Evolutionary conservation across 2,888 invertebrate species (phyloP).

Genomic region (Listrodromus nycthemerus): DNA sequence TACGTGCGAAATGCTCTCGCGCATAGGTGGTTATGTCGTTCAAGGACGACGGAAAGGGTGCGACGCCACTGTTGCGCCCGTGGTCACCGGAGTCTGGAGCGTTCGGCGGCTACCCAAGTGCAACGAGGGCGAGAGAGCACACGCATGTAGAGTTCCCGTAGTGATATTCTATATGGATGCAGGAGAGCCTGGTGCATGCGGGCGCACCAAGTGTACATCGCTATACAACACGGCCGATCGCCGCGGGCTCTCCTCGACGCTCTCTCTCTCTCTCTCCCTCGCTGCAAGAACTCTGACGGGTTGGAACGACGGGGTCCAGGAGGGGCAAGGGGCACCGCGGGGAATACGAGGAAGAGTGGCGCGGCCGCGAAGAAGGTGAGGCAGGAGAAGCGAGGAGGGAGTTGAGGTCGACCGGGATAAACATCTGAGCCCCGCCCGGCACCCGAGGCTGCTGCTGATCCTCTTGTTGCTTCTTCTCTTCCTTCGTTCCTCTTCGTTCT

Average conservation of each 20-base stretch:
- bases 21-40: slow-evolving; percentile 61
- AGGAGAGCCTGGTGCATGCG: slow-evolving; percentile 45
- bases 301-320: slow-evolving; percentile 71
- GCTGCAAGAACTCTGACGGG: slow-evolving; percentile 74
- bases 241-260: slow-evolving; percentile 55
- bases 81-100: slow-evolving; percentile 49
- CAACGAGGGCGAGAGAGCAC: slow-evolving; percentile 72
- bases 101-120: slow-evolving; percentile 70
- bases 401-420: slow-evolving; percentile 84
- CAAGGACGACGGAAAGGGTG: slow-evolving; percentile 70
- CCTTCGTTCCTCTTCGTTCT: slow-evolving; percentile 64
- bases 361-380: slow-evolving; percentile 67
- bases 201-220: slow-evolving; percentile 60
- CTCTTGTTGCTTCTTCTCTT: slow-evolving; percentile 68
- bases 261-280: slow-evolving; percentile 62
- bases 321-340: slow-evolving; percentile 74
- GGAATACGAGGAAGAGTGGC: slow-evolving; percentile 63
- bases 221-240: slow-evolving; percentile 53
- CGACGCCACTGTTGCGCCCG: slow-evolving; percentile 78
- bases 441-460: slow-evolving; percentile 81
- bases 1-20: slow-evolving; percentile 30
- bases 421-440: slow-evolving; percentile 84
- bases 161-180: slow-evolving; percentile 57
- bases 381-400: slow-evolving; percentile 71
- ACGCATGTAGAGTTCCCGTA: slow-evolving; percentile 46